Evolutionary conservation across 2,797 vertebrate species (phyloP).

Genomic region (Rachycentron canadum): DNA sequence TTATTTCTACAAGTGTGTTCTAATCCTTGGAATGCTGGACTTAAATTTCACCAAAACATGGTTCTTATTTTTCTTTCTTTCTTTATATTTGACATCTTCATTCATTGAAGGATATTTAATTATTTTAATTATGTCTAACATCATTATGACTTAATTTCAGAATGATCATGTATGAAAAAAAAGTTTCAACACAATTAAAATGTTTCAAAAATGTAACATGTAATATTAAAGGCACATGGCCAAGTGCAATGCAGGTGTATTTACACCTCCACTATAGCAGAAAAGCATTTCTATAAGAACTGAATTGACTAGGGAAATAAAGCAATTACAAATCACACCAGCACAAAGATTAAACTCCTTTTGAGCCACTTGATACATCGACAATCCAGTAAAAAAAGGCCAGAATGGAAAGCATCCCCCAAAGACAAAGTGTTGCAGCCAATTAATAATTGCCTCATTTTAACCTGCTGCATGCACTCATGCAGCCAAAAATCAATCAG

Average conservation of each 20-base stretch:
- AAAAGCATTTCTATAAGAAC: conserved; percentile 39
- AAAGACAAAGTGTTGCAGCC: conserved; percentile 67
- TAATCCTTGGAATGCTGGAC: conserved; percentile 32
- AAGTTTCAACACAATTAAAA: background rate
- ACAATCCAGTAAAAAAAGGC: conserved; percentile 55
- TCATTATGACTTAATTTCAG: conserved; percentile 1
- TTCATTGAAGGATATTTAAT: background rate
- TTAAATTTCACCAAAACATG: conserved; percentile 18
- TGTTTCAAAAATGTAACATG: background rate
- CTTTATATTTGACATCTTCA: conserved; percentile 8
- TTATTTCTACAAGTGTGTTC: conserved; percentile 29
- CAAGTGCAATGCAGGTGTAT: background rate
- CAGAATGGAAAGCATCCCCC: conserved; percentile 67
- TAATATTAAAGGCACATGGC: background rate
- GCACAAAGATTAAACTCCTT: conserved; percentile 65
- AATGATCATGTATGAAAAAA: conserved; percentile 19
- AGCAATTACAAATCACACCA: conserved; percentile 69
- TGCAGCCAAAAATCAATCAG: conserved; percentile 79
- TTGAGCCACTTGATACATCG: conserved; percentile 67
- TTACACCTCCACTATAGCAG: conserved; percentile 8
- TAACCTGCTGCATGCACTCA: conserved; percentile 63
- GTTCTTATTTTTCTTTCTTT: conserved; percentile 1
- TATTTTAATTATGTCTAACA: background rate
- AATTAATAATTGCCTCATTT: conserved; percentile 78
- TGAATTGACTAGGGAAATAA: conserved; percentile 62